phyloP scores from a whole-genome alignment of 2,888 invertebrate species.

The Microplitis deprimator region DNA sequence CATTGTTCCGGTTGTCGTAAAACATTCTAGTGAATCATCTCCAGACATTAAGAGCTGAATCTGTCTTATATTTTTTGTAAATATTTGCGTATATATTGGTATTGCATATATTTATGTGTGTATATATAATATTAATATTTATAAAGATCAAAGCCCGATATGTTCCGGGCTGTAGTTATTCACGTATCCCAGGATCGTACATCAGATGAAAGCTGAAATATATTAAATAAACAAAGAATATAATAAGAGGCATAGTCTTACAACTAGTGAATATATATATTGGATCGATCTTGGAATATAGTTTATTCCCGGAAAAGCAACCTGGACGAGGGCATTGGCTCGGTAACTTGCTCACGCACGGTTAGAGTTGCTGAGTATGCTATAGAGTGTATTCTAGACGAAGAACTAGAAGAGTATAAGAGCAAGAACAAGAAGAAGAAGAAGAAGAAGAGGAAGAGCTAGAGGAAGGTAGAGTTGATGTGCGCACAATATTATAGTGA shows the following conservation, averaged over 20 bases:
- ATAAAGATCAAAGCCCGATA: conserved; percentile 6
- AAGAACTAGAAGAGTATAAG: conserved; percentile 7
- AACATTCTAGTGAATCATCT: not conserved
- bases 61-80: not conserved
- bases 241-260: not conserved
- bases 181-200: conserved; percentile 2
- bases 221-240: conserved; percentile 29
- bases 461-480: conserved; percentile 17
- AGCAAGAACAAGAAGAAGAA: conserved; percentile 27
- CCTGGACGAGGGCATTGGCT: conserved; percentile 41
- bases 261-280: conserved; percentile 21
- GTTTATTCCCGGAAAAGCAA: conserved; percentile 41
- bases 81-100: not conserved
- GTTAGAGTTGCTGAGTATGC: conserved; percentile 28
- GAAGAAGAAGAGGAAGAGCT: not conserved
- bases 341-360: conserved; percentile 39
- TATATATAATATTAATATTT: conserved; percentile 15
- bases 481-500: conserved; percentile 15
- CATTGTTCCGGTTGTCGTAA: not conserved
- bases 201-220: conserved; percentile 22
- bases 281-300: conserved; percentile 40
- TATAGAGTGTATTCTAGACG: not conserved
- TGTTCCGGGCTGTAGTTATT: conserved; percentile 7
- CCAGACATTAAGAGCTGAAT: not conserved
- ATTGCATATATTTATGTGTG: not conserved